Evolutionary conservation across 2,888 invertebrate species (phyloP).

Genomic region (Petrophora chlorosata): DNA sequence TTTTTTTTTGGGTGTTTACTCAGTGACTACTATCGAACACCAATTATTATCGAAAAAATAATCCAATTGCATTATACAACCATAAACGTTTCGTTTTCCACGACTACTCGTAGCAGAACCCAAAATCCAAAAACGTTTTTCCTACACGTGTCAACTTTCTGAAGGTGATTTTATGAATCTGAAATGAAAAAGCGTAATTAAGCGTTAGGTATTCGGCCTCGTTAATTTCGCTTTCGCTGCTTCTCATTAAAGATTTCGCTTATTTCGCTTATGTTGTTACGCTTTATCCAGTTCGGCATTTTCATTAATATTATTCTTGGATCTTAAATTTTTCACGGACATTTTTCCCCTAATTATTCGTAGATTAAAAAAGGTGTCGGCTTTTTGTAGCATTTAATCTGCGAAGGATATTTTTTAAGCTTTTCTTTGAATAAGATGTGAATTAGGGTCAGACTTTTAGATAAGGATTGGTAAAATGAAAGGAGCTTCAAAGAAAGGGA

Average conservation of each 20-base stretch:
- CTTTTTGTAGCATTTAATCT: slow-evolving; percentile 31
- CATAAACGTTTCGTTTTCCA: too few species aligned
- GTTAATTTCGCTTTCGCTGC: slow-evolving; percentile 53
- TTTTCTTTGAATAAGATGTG: slow-evolving; percentile 27
- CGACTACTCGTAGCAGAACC: too few species aligned
- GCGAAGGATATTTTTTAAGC: slow-evolving; percentile 35
- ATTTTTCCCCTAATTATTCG: slow-evolving; percentile 42
- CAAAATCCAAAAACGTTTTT: slow-evolving; percentile 23
- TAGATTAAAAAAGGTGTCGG: slow-evolving; percentile 44
- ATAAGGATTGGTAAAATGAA: slow-evolving; percentile 23
- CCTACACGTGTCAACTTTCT: slow-evolving; percentile 50
- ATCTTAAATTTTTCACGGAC: slow-evolving; percentile 40
- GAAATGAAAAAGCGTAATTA: slow-evolving; percentile 56
- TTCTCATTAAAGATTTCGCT: slow-evolving; percentile 52
- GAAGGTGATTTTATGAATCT: slow-evolving; percentile 56
- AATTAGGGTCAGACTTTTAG: slow-evolving; percentile 32
- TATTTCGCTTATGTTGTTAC: slow-evolving; percentile 42
- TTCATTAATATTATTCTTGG: slow-evolving; percentile 50
- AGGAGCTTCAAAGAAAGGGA: not conserved
- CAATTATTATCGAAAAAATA: too few species aligned
- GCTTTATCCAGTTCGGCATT: slow-evolving; percentile 46
- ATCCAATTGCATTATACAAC: too few species aligned
- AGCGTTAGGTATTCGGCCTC: slow-evolving; percentile 46
- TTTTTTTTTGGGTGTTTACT: too few species aligned
- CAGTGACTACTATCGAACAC: too few species aligned